Conservation (phyloP, 2,797 vertebrate genomes). For the Manis pentadactyla region DNA sequence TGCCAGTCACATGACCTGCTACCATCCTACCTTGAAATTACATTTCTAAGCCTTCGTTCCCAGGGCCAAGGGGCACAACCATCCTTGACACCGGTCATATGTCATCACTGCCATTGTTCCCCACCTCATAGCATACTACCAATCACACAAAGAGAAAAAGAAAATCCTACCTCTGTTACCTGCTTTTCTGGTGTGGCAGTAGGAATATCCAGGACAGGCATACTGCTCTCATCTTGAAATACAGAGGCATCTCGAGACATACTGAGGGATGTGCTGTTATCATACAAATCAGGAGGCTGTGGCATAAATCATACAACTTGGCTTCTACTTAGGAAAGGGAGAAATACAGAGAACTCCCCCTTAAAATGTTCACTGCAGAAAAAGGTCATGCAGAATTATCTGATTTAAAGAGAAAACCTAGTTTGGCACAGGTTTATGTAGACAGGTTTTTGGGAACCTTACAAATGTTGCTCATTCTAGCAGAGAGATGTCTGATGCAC, state of each 20-base stretch:
- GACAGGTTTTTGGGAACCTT: conserved; percentile 6
- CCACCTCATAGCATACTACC: background rate
- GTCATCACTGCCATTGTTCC: background rate
- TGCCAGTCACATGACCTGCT: background rate
- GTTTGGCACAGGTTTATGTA: conserved; percentile 19
- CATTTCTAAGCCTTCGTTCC: conserved; percentile 45
- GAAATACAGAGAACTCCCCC: conserved; percentile 56
- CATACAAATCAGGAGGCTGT: conserved; percentile 95
- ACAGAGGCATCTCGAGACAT: conserved; percentile 93
- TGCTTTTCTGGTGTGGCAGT: conserved; percentile 92
- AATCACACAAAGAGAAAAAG: conserved; percentile 41
- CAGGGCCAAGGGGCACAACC: conserved; percentile 22
- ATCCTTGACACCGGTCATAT: background rate
- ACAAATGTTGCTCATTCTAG: conserved; percentile 28
- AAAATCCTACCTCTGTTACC: conserved; percentile 90
- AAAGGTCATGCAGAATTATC: conserved; percentile 65
- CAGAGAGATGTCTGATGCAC: background rate
- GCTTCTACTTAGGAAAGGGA: conserved; percentile 67
- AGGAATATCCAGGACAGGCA: conserved; percentile 89
- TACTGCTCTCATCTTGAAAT: conserved; percentile 92
- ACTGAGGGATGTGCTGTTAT: conserved; percentile 93
- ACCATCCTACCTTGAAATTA: conserved; percentile 18
- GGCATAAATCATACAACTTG: background rate
- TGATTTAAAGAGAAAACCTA: conserved; percentile 56
- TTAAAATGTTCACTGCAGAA: conserved; percentile 68